phyloP scores from a whole-genome alignment of 2,797 vertebrate species.

The Myotis daubentonii region DNA sequence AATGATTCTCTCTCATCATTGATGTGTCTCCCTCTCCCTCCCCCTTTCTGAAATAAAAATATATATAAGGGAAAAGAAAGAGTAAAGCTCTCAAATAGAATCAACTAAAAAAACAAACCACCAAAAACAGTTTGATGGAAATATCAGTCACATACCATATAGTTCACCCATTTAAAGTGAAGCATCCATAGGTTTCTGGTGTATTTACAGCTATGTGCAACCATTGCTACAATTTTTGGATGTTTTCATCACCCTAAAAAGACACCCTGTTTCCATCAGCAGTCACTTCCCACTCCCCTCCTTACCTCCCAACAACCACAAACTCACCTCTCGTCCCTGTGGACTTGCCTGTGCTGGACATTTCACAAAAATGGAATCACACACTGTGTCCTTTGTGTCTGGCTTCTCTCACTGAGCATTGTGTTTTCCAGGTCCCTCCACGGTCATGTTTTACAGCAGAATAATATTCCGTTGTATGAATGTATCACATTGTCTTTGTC shows the following conservation, averaged over 20 bases:
- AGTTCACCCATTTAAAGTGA: neutral
- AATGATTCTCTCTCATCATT: no score
- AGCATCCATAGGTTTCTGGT: neutral
- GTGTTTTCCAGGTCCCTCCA: neutral
- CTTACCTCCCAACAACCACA: neutral
- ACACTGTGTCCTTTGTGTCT: neutral
- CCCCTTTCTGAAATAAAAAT: no score
- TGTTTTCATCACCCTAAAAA: neutral
- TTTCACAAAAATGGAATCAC: neutral
- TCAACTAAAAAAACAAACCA: no score
- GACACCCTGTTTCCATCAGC: neutral
- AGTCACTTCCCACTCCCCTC: neutral
- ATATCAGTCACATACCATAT: neutral
- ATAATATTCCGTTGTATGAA: rapidly evolving
- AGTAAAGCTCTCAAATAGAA: no score
- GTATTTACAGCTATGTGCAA: neutral
- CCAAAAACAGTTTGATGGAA: neutral
- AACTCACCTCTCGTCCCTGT: neutral
- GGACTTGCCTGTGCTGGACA: rapidly evolving
- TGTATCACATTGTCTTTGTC: rapidly evolving
- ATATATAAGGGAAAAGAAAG: no score
- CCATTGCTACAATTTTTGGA: neutral
- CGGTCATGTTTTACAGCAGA: neutral
- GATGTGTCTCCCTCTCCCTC: no score
- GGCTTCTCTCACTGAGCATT: neutral